These are phyloP conservation scores for Synaphobranchus kaupii DNA, from an alignment of 2,797 vertebrate genomes.

Conservation along the genomic window DNA sequence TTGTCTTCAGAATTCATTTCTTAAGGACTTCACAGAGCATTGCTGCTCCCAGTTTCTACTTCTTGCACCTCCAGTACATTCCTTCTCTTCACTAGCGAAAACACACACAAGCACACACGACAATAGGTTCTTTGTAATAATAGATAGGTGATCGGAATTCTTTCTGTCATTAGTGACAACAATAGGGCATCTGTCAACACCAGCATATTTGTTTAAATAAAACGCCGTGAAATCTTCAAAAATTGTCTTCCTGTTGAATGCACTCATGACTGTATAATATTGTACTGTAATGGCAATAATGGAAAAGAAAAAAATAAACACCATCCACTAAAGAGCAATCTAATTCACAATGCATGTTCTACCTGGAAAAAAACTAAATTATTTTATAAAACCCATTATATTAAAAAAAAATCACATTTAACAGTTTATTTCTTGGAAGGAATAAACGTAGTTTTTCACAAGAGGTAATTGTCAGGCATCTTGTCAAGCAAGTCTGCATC, in stretches of 20 bases:
- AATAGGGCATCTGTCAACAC: background rate
- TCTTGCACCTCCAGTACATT: background rate
- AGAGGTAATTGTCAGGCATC: conserved; percentile 10
- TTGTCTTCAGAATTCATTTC: background rate
- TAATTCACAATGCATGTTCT: background rate
- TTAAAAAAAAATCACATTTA: background rate
- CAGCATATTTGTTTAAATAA: background rate
- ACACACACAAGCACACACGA: background rate
- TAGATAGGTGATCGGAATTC: background rate
- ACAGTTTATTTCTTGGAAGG: background rate
- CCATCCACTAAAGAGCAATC: background rate
- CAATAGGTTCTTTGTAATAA: background rate
- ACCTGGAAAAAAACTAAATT: background rate
- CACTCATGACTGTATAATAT: background rate
- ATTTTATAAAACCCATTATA: background rate
- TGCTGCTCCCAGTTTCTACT: background rate
- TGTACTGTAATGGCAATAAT: background rate
- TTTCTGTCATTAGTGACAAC: background rate
- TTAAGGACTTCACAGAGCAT: background rate
- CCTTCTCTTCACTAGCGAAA: background rate
- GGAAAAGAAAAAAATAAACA: background rate
- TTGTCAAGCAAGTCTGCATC: background rate
- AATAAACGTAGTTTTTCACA: conserved; percentile 12
- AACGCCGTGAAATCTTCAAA: background rate
- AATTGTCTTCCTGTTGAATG: background rate